Evolutionary conservation across 2,113 vertebrate genomes (phyloP), one percentile per base, ranked within the genome.

Genomic region (Hippoglossus stenolepis): DNA sequence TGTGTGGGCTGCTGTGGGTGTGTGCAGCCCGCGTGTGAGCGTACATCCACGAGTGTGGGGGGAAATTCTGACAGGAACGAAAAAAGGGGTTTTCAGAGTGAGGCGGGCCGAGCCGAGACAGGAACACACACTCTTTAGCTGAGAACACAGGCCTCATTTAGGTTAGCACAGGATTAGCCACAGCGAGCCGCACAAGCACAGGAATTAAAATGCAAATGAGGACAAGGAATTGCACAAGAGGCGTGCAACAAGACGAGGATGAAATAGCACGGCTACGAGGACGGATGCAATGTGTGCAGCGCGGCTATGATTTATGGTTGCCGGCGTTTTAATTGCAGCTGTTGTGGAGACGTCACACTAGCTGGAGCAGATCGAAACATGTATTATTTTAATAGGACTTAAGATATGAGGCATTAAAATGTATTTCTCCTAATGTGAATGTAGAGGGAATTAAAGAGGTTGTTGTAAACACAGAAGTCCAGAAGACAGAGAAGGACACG

Each of bases 141-240:
- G 79, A 91, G 89, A 92, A 93, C 92, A 93, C 91, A 91, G 90
- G 89, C 88, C 91, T 93, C 92, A 92, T 93, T 93, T 92, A 92
- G 91, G 92, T 91, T 92, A 90, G 89, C 80, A 64, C 81, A 58
- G 89, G 91, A 93, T 93, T 92, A 93, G 87, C 89, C 82, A 89
- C 83, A 89, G 77, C 80, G 65, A 87, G 83, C 79, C 69, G 87
- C 87, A 85, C 88, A 84, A 88, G 86, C 88, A 57, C 84, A 83
- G 88, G 91, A 92, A 92, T 93, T 91, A 91, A 92, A 92, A 92
- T 93, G 92, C 89, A 93, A 93, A 93, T 93, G 86, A 90, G 90
- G 82, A 89, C 86, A 58, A 85, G 88, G 88, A 87, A 90, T 92
- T 91, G 87, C 84, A 88, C 77, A 83, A 83, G 82, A 86, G 74